Conservation (phyloP, 2,113 vertebrate species). For the Dipodomys spectabilis region DNA sequence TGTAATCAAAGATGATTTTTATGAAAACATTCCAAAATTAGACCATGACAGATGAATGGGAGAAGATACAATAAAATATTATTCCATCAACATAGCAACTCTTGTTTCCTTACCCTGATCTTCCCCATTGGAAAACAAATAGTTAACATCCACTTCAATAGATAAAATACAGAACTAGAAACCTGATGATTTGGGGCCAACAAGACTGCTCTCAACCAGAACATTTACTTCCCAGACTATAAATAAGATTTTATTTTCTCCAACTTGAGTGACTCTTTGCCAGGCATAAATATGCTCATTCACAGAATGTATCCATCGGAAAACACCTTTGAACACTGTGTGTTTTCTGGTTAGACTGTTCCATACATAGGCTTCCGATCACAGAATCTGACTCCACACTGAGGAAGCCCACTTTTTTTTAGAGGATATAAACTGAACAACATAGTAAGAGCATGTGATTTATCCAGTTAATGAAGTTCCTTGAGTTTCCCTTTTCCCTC, state of each 20-base stretch:
- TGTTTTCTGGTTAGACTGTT: background rate
- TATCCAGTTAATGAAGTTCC: background rate
- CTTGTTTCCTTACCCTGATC: background rate
- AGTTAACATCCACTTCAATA: background rate
- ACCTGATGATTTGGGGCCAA: background rate
- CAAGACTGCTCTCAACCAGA: background rate
- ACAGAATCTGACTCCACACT: background rate
- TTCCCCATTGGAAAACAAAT: background rate
- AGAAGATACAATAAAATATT: background rate
- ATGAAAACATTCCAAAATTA: conserved; percentile 27
- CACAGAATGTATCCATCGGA: background rate
- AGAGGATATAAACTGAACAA: background rate
- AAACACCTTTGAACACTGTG: background rate
- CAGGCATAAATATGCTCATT: background rate
- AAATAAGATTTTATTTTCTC: background rate
- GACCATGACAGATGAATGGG: background rate
- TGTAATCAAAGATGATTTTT: background rate
- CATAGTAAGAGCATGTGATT: background rate
- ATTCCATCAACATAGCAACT: background rate
- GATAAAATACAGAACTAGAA: background rate
- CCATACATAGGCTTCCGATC: background rate
- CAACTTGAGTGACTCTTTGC: background rate
- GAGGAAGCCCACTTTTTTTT: background rate
- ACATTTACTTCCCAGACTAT: background rate
- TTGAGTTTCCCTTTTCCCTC: background rate